phyloP scores from a whole-genome alignment of 2,797 vertebrate species.

The Eremophila alpestris region DNA sequence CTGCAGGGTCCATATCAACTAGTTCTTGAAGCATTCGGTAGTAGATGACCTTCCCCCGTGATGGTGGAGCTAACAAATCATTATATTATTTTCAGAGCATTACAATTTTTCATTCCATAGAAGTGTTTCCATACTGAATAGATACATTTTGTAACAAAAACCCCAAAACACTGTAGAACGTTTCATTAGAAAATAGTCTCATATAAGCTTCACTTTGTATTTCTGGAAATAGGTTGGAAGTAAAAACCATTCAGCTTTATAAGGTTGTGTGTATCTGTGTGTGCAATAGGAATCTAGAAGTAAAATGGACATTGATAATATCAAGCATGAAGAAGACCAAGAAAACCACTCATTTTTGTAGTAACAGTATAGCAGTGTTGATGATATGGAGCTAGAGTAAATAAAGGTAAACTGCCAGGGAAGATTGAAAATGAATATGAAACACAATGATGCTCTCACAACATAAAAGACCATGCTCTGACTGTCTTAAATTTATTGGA shows the following conservation, averaged over 20 bases:
- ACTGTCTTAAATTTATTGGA: not conserved
- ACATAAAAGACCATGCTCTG: not conserved
- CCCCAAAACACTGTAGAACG: not conserved
- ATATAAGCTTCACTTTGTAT: not conserved
- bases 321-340: not conserved
- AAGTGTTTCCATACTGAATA: not conserved
- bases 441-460: not conserved
- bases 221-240: not conserved
- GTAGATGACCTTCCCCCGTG: not conserved
- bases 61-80: not conserved
- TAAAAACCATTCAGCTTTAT: not conserved
- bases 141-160: not conserved
- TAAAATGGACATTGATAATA: not conserved
- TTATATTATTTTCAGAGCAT: not conserved
- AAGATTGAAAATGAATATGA: not conserved
- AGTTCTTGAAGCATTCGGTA: not conserved
- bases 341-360: not conserved
- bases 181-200: not conserved
- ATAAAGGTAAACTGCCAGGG: not conserved
- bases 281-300: not conserved
- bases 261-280: not conserved
- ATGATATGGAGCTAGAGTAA: not conserved
- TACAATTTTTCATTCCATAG: not conserved
- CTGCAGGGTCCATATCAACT: not conserved
- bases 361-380: not conserved